Evolutionary conservation across 2,888 invertebrate genomes (phyloP).

Genomic region (Urechis unicinctus): DNA sequence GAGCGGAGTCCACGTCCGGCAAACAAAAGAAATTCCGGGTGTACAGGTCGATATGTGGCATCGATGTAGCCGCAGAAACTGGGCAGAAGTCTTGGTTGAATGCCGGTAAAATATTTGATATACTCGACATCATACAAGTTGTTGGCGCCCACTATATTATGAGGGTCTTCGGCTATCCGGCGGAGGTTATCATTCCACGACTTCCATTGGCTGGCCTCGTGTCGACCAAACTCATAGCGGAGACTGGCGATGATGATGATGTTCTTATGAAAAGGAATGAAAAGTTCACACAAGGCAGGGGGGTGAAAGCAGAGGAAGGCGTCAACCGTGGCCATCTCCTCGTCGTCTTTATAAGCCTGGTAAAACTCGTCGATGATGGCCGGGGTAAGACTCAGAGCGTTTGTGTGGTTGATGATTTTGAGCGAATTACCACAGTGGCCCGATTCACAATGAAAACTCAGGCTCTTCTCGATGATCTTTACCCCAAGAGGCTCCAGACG

Average conservation of each 20-base stretch:
- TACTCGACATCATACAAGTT: constrained; percentile 9
- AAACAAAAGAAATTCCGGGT: neutral
- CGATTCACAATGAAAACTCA: neutral
- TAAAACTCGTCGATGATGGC: constrained; percentile 1
- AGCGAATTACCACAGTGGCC: neutral
- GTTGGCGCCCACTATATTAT: constrained; percentile 14
- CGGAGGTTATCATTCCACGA: constrained; percentile 16
- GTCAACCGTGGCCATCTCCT: constrained; percentile 9
- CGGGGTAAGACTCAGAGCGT: neutral
- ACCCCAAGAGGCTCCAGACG: constrained; percentile 2
- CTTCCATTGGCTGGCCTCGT: constrained; percentile 4
- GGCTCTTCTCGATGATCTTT: constrained; percentile 4
- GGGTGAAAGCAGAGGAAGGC: constrained; percentile 11
- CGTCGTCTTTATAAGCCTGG: constrained; percentile 8
- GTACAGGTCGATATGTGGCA: neutral
- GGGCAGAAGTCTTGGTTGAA: neutral
- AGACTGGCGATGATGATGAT: constrained; percentile 7
- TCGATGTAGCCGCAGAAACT: constrained; percentile 1
- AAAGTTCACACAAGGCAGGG: constrained; percentile 13
- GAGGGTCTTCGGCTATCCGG: constrained; percentile 8
- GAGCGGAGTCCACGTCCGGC: neutral
- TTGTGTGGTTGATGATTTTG: constrained; percentile 4
- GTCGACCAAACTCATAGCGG: constrained; percentile 3
- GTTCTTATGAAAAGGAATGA: constrained; percentile 13
- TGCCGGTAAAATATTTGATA: constrained; percentile 5